Base-by-base conservation (phyloP, 2,888 invertebrate species). In the Machimus atricapillus region DNA sequence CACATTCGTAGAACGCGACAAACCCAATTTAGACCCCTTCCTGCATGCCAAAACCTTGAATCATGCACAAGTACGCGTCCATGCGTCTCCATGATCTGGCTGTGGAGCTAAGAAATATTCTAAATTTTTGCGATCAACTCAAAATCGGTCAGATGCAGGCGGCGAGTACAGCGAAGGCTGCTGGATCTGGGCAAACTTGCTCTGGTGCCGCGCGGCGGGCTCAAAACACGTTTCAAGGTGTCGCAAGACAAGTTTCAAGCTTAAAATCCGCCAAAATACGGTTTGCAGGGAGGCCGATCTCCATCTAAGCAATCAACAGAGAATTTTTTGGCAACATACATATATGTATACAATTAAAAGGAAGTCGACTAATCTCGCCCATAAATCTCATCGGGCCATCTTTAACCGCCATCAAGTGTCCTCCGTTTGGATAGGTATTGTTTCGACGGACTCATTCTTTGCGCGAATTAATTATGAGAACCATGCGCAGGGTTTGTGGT, bases 11-110 rank as follows among this genome's bases (percentile, higher is more conserved):
- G 27, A 83, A 52, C 40, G 40, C 66, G n/a, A 14, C 31, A n/a
- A 31, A 46, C 85, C 87, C 43, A 58, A 78, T 85, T 88, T 90
- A 90, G 92, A 91, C 91, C 90, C 92, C 92, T 92, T 92, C 92
- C 92, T 92, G 92, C 92, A 92, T 92, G 91, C 92, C 92, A 91
- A 91, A 92, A 92, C 92, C 92, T 92, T 92, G 92, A 92, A 92
- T 92, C 92, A 92, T 90, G 87, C 89, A 76, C 37, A 58, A 66
- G 34, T 58, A 66, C 66, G 34, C 27, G 43, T 46, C 78, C 78
- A 78, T 37, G n/a, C 34, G 40, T 90, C 87, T 79, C 56, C 23
- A 76, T 27, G 12, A 52, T 86, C 81, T 66, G 40, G 6, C 46
- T 46, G n/a, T 16, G 14, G 43, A 58, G 78, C 76, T 19, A 46